Evolutionary conservation across 2,113 vertebrate species (phyloP), one percentile per base, ranked within the genome.

Genomic region (Sterrhoptilus dennistouni): DNA sequence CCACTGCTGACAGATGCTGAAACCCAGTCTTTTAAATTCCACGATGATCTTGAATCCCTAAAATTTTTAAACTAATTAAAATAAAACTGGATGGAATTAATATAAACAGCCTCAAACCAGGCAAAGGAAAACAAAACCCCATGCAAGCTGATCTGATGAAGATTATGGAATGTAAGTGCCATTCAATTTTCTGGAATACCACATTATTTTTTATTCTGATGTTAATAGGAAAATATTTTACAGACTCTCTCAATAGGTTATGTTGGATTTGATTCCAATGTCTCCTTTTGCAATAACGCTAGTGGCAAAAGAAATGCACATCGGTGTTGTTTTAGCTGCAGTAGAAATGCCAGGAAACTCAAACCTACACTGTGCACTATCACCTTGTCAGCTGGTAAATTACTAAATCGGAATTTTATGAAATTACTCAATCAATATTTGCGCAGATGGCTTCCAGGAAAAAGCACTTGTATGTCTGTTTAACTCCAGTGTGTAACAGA

Each of bases 311-410:
- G 78, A 97, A 97, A 97, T 93, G 91, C 93, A 92, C 93, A 96
- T 97, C 96, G 4, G 59, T 94, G 90, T 96, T 98, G 57, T 96
- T 98, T 98, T 96, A 97, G 95, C 97, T 98, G 97, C 96, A 96
- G 87, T 20, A 84, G 66, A 90, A 97, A 96, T 96, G 84, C 95
- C 96, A 96, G 96, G 70, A 70, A 95, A 81, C 91, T 93, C 90
- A 79, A 60, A 96, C 27, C 68, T 97, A 87, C 84, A 36, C 59
- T 86, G 84, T 91, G 94, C 93, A 96, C 94, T 96, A 93, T 92
- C 89, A 75, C 74, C 92, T 97, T 84, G 70, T 96, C 90, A 97
- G 81, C 61, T 83, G 82, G 80, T 77, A 84, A 95, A 83, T 92
- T 87, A 95, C 90, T 95, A 96, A 97, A 87, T 44, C 10, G 29